Evolutionary conservation across 2,888 invertebrate species (phyloP).

Genomic region (Protula sp.): DNA sequence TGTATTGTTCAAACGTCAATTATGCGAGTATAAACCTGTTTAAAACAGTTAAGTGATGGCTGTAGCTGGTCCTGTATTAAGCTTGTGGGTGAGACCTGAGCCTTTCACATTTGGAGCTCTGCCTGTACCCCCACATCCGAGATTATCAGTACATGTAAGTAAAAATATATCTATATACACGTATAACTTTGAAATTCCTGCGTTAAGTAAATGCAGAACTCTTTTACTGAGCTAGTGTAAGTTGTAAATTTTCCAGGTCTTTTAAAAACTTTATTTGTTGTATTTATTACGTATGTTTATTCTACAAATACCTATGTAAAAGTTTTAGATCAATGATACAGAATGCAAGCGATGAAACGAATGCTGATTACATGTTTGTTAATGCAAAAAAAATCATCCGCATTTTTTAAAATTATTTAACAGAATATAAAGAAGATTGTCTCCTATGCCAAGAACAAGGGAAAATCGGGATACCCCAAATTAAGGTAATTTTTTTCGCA

Average conservation of each 20-base stretch:
- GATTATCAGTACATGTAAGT: conserved; percentile 46
- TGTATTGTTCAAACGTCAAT: too few relatives aligned
- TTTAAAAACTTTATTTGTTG: too few relatives aligned
- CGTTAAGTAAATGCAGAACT: too few relatives aligned
- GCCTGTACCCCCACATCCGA: conserved; percentile 50
- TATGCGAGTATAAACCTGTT: too few relatives aligned
- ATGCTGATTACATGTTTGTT: too few relatives aligned
- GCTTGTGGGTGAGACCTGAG: conserved; percentile 51
- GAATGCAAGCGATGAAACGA: too few relatives aligned
- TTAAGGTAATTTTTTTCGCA: conserved; percentile 43
- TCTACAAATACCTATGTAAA: too few relatives aligned
- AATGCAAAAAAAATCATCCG: background rate
- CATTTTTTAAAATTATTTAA: background rate
- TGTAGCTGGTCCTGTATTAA: conserved; percentile 15
- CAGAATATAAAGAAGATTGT: conserved; percentile 54
- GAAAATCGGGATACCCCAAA: conserved; percentile 45
- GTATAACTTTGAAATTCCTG: background rate
- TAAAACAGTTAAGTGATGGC: too few relatives aligned
- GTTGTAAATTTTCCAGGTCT: too few relatives aligned
- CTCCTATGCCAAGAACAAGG: conserved; percentile 52
- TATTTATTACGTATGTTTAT: too few relatives aligned
- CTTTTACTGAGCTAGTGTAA: too few relatives aligned
- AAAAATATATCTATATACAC: background rate
- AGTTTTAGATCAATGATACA: too few relatives aligned
- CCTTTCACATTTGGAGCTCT: conserved; percentile 52